These are phyloP conservation scores for Arctopsyche grandis DNA, from an alignment of 1,140 invertebrate genomes.

Conservation along the genomic window DNA sequence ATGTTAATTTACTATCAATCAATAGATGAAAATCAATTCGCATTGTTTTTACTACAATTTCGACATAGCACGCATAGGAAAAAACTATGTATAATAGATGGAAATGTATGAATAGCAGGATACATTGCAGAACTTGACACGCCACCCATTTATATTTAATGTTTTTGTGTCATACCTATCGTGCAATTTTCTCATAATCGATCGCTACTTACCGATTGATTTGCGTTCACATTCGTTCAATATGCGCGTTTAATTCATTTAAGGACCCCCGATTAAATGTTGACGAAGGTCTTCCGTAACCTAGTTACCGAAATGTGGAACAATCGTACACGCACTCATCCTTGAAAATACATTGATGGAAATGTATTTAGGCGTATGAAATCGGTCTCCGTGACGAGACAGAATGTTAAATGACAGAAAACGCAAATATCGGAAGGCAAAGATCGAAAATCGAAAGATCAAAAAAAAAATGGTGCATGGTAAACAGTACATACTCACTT, in stretches of 20 bases:
- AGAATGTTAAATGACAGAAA: too few species aligned
- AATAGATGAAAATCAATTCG: not conserved
- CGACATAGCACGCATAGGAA: not conserved
- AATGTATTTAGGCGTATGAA: too few species aligned
- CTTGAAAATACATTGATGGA: not conserved
- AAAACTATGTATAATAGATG: not conserved
- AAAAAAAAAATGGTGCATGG: too few species aligned
- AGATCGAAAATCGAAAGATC: too few species aligned
- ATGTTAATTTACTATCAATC: not conserved
- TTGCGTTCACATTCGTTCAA: not conserved
- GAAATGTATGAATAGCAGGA: too few species aligned
- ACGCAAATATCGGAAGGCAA: too few species aligned
- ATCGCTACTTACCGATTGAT: not conserved
- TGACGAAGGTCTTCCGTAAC: slow-evolving; percentile 11
- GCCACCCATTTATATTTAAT: slow-evolving; percentile 13
- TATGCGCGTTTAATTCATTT: not conserved
- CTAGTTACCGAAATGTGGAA: slow-evolving; percentile 22
- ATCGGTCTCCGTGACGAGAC: too few species aligned
- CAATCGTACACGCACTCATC: not conserved
- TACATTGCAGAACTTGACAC: not conserved
- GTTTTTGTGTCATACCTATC: not conserved
- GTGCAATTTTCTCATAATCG: not conserved
- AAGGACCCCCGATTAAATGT: not conserved
- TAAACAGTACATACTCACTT: too few species aligned
- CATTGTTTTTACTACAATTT: slow-evolving; percentile 1